These are phyloP conservation scores for Hystrix cristata DNA, from an alignment of 2,113 vertebrate genomes.

Conservation along the genomic window DNA sequence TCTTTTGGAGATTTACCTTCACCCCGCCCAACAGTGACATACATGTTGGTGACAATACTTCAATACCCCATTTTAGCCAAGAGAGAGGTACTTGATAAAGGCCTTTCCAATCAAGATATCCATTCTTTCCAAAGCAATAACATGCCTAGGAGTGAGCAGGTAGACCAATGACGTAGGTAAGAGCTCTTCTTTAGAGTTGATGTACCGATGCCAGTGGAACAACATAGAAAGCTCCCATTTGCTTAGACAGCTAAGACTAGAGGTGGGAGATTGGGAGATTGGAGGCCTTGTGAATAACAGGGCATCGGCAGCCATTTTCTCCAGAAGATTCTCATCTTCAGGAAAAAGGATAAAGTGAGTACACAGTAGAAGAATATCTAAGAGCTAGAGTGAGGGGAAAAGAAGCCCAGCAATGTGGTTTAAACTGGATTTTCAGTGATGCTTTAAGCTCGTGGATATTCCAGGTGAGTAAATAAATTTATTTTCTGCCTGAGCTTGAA, in stretches of 20 bases:
- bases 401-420: neutral
- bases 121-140: neutral
- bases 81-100: neutral
- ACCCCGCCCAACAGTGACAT: rapidly evolving
- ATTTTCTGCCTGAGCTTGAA: conserved; percentile 40
- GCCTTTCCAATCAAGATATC: neutral
- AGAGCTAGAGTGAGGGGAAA: neutral
- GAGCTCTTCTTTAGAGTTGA: neutral
- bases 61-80: neutral
- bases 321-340: neutral
- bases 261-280: neutral
- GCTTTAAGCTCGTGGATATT: neutral
- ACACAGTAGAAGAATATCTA: neutral
- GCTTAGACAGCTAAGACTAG: neutral
- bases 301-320: neutral
- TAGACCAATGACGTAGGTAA: neutral
- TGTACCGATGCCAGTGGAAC: neutral
- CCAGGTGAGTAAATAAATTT: conserved; percentile 22
- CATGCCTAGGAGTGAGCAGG: neutral
- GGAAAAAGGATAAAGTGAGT: neutral
- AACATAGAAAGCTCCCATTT: neutral
- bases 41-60: neutral
- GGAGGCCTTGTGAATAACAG: neutral
- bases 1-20: neutral
- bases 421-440: neutral